phyloP scores from a whole-genome alignment of 2,888 invertebrate genomes.

The Plagodis pulveraria region DNA sequence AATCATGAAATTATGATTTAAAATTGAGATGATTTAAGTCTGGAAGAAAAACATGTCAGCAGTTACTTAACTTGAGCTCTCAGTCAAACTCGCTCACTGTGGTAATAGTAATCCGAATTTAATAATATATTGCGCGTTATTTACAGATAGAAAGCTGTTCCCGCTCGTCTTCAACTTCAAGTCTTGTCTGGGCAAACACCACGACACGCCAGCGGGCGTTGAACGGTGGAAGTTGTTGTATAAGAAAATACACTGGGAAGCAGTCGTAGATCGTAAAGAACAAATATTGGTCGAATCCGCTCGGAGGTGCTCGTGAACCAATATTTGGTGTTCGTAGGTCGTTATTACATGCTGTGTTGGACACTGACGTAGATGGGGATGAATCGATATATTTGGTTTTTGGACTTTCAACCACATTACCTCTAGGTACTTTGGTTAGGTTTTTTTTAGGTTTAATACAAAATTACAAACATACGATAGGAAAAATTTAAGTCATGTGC shows the following conservation, averaged over 20 bases:
- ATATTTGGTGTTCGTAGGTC: conserved; percentile 73
- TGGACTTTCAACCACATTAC: not conserved
- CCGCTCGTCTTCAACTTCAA: conserved; percentile 42
- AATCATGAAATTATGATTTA: no score
- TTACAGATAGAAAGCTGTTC: conserved; percentile 46
- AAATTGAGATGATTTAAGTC: no score
- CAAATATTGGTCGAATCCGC: conserved; percentile 81
- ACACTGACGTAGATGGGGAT: conserved; percentile 15
- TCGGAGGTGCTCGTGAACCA: conserved; percentile 74
- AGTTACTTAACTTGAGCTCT: no score
- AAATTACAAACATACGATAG: no score
- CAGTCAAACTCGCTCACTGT: no score
- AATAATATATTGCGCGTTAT: not conserved
- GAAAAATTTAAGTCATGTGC: no score
- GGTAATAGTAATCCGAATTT: not conserved
- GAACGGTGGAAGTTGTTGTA: conserved; percentile 77
- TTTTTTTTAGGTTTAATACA: no score
- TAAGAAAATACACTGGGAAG: conserved; percentile 79
- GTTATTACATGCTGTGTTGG: conserved; percentile 63
- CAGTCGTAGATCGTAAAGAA: conserved; percentile 60
- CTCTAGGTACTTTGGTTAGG: no score
- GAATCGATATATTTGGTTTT: conserved; percentile 7
- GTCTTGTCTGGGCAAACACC: conserved; percentile 64
- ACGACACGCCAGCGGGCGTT: conserved; percentile 68
- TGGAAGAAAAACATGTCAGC: no score